Evolutionary conservation across 2,113 vertebrate genomes (phyloP), one percentile per base, ranked within the genome.

Genomic region (Oxyruncus cristatus): DNA sequence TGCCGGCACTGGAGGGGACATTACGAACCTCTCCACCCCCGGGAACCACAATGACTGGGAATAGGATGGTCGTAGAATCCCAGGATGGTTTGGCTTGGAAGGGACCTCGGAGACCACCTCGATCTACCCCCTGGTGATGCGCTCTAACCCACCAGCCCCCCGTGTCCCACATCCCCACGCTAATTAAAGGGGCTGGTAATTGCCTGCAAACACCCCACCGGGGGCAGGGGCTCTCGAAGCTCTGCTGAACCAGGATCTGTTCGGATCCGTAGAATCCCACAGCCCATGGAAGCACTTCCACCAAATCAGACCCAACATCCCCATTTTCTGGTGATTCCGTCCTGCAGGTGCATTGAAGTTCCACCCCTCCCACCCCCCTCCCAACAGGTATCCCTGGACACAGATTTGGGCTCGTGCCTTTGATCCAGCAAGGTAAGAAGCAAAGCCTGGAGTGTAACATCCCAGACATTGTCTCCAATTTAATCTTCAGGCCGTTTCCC

Each of bases 261-360:
- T 11, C 18, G 14, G 28, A 44, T 5, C 68, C 67, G 7, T 35
- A 46, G 58, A 4, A 26, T 7, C 24, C 49, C 52, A 9, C 24
- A 44, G 39, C n/a, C 42, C 2, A 0, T 3, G 41, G 68, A 22
- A 65, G 17, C 4, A 0, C 11, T 30, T 12, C 53, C 50, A 44
- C 8, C 9, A 1, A 28, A 16, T 1, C 19, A 4, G 12, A 21
- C 37, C 41, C 6, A 1, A 32, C 53, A 11, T 26, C 41, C 26
- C 41, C 9, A 0, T 42, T 58, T 49, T 5, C 47, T 5, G 33
- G 26, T 1, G 1, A 21, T 61, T 73, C 5, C 61, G 30, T 6
- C 84, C n/a, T 12, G 0, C 0, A 0, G 58, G 10, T 3, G n/a
- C 65, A 1, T 1, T 3, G 35, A 19, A 35, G 35, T 13, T 79